Evolutionary conservation across 1,140 invertebrate genomes (phyloP), one percentile per base, ranked within the genome.

Genomic region (Drosophila sturtevanti): DNA sequence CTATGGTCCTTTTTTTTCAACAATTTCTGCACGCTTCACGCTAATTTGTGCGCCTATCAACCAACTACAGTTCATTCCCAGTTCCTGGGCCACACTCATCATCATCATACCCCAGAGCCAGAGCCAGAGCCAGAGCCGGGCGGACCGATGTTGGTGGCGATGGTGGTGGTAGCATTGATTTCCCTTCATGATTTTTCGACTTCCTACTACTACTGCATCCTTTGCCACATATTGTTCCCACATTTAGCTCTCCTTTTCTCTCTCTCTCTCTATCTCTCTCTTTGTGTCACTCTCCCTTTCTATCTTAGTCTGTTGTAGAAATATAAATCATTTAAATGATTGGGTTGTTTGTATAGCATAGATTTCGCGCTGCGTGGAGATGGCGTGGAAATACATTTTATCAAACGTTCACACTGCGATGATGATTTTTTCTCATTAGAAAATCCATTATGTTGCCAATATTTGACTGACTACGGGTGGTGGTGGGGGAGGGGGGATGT

Each of bases 21-120:
- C 72, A 81, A 86, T 90, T 86, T 90, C 67, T 87, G 81, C 81
- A 90, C 79, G 86, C 86, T 90, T 90, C 86, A 90, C 86, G 86
- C 86, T 48, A 82, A 90, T 90, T 90, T 90, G 63, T 66, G 55
- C 81, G 86, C 86, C 82, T 90, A 87, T 90, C 87, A 90, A 66
- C 64, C 31, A 62, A 52, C 14, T 68, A 58, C 31, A 34, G 54
- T 18, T 48, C 16, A 48, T 48, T 21, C 18, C 41, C 41, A 48
- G 41, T 48, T 48, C 41, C 16, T 44, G 41, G 41, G 41, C 41
- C 41, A 44, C 41, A 44, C 14, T 44, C 41, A 44, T 18, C 41
- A 31, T 31, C 27, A 31, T 31, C 14, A 44, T 16, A 44, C 14
- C 41, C 41, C 41, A 16, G 38, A 37, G 10, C 2, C 7, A 10